Base-by-base conservation (phyloP, 2,797 vertebrate species). In the Pogonophryne albipinna region DNA sequence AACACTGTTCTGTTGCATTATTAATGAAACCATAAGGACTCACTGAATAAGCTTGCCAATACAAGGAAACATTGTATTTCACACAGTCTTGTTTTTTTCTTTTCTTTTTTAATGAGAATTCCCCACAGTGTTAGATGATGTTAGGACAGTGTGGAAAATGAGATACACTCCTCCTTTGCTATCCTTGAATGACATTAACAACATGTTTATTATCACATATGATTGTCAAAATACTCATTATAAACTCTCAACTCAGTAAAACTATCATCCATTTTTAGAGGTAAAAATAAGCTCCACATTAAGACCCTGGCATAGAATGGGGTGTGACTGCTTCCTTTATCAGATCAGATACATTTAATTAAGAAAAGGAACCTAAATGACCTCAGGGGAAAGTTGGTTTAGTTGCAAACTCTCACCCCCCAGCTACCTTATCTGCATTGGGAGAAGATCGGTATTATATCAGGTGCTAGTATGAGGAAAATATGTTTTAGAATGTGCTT, bases 11-110 rank as follows among this genome's bases (percentile, higher is more conserved):
- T 19, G 34, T 27, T 78, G 59, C 56, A 57, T 63, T 49, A 46
- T 44, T 47, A 78, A 66, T 23, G 41, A 65, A 14, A 62, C 17
- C 65, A 55, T 41, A n/a, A 47, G 20, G 42, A 69, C 14, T 60
- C 31, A 50, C 13, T 51, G 45, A 71, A 79, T 62, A 46, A 23
- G 57, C 19, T 6, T 14, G 31, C 10, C 41, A 71, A 61, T 53
- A 12, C 11, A 71, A 20, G 49, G 47, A 71, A 55, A 16, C 19
- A 8, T 1, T 31, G 9, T 12, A 15, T 27, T 64, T 50, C 31
- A 42, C 10, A 20, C 11, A 41, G 6, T 15, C 2, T 17, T 8
- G 8, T 41, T 44, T 19, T 44, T 19, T 23, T 23, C 17, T 15
- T 46, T 38, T 42, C 5, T 56, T 44, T 65, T 47, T 50, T 15